Base-by-base conservation (phyloP, 2,797 vertebrate species). In the Mormyrops attenuatus region DNA sequence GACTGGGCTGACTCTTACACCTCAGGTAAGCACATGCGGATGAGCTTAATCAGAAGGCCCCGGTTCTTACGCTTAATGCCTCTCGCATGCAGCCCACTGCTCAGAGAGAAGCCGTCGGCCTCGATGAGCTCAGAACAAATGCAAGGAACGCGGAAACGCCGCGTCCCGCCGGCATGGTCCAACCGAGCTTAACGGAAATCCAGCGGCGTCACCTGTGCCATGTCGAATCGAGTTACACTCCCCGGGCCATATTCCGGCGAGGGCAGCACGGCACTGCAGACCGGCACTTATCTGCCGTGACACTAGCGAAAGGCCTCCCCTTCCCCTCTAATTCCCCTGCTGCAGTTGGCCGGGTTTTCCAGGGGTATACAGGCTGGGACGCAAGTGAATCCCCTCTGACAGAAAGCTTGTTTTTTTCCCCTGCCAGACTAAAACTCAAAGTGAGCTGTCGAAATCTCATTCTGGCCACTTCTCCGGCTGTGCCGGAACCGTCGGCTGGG, bases 401-500 rank as follows among this genome's bases (percentile, higher is more conserved):
- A 73, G 94, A 95, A 93, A 92, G 91, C 50, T 20, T 90, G 88
- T 92, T 94, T 94, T 91, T 91, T 89, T 91, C 26, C 63, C 82
- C n/a, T 49, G 88, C 85, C 90, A 93, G 90, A 94, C 91, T 93
- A 94, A 88, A 91, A 89, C 90, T 91, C 69, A 91, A 93, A 88
- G 91, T 90, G 90, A 90, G 85, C 88, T 90, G 89, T 91, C 91
- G 92, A 93, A 93, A 94, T 94, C 91, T 92, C 88, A 92, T 91
- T 91, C 92, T 90, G 92, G 94, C 90, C 88, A 94, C 89, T 93
- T 94, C 90, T 88, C 90, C 88, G 89, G 91, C 89, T 92, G 92
- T 92, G 93, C 94, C 95, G 95, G 94, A 95, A 50, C 92, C 92
- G 90, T 93, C 94, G 93, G 41, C 20, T 87, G 92, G 88, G 90